Conservation (phyloP, 92 coral and sea anemone species). For the Heteractis magnifica region DNA sequence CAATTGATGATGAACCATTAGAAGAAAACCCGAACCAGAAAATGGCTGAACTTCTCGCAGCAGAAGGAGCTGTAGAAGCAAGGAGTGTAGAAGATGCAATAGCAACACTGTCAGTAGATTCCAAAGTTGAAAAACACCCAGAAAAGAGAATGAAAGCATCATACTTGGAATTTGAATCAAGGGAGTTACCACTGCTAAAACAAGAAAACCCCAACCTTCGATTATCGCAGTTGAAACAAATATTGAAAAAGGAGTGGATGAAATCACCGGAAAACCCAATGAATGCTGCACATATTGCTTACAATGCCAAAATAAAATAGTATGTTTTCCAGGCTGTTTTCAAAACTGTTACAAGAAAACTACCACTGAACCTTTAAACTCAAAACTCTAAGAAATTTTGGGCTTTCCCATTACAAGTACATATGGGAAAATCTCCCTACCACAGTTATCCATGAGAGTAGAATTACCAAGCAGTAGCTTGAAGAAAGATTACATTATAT, state of each 20-base stretch:
- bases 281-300: constrained; percentile 62
- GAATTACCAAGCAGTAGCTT: no score
- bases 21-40: constrained; percentile 92
- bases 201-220: constrained; percentile 89
- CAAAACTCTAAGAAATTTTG: no score
- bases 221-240: constrained; percentile 90
- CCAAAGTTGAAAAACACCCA: constrained; percentile 81
- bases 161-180: constrained; percentile 77
- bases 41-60: constrained; percentile 75
- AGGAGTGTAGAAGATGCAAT: constrained; percentile 96
- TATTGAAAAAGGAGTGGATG: constrained; percentile 93
- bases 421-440: no score
- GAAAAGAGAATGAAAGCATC: constrained; percentile 95
- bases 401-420: no score
- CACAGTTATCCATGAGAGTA: no score
- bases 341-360: neutral
- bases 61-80: constrained; percentile 92
- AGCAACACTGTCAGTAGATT: constrained; percentile 63
- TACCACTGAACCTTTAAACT: neutral
- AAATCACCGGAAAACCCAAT: constrained; percentile 95
- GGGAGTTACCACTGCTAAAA: constrained; percentile 76
- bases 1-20: constrained; percentile 49
- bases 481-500: no score
- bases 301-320: constrained; percentile 40
- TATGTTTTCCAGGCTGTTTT: neutral